A percentile compares a stretch with the other conserved stretches of the same genome.
phyloP scores from a whole-genome alignment of 2,888 invertebrate genomes.

The Hypolimnas misippus region DNA sequence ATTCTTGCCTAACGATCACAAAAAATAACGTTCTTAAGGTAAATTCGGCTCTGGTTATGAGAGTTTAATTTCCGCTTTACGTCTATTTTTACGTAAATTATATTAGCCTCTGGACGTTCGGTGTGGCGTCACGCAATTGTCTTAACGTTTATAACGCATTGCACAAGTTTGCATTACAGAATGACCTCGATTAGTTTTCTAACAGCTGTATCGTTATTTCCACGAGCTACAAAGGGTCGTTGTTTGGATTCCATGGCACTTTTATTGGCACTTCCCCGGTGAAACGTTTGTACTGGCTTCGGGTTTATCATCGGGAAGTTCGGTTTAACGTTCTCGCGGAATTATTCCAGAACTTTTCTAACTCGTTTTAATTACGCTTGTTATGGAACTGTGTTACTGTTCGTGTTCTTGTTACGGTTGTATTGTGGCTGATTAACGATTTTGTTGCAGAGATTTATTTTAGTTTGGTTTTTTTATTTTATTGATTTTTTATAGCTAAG shows the following conservation, averaged over 20 bases:
- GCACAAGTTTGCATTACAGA: constrained; percentile 47
- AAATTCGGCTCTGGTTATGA: too few species aligned
- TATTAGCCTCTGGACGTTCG: neutral
- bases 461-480: neutral
- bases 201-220: constrained; percentile 52
- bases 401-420: neutral
- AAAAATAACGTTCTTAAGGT: too few species aligned
- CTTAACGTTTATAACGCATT: constrained; percentile 24
- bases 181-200: constrained; percentile 53
- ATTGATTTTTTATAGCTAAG: too few species aligned
- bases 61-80: too few species aligned
- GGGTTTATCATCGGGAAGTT: constrained; percentile 43
- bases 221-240: constrained; percentile 51
- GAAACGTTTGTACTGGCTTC: constrained; percentile 42
- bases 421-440: neutral
- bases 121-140: constrained; percentile 3
- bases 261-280: constrained; percentile 50
- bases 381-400: neutral
- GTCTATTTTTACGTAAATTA: too few species aligned
- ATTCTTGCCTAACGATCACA: too few species aligned
- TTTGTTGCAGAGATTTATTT: neutral
- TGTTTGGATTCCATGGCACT: constrained; percentile 49
- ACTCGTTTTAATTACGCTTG: constrained; percentile 26
- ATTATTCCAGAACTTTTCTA: constrained; percentile 33
- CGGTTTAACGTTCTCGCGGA: constrained; percentile 33